These are phyloP conservation scores for Habrosyne pyritoides DNA, from an alignment of 2,888 invertebrate genomes.

Conservation along the genomic window DNA sequence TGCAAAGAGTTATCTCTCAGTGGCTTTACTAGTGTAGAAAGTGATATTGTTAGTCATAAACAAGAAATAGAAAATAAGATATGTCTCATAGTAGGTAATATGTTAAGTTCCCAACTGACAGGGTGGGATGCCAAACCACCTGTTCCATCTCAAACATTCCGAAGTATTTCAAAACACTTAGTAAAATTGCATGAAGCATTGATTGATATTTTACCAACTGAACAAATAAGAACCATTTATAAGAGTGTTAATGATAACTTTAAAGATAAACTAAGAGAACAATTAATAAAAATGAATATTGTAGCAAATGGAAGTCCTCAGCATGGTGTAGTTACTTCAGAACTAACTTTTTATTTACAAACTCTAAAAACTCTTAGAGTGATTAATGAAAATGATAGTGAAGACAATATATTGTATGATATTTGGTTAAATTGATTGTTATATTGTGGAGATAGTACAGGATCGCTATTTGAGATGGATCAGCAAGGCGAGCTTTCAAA, in stretches of 20 bases:
- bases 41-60: conserved; percentile 93
- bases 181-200: conserved; percentile 96
- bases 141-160: conserved; percentile 95
- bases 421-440: conserved; percentile 88
- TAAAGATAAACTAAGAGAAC: conserved; percentile 93
- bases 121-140: conserved; percentile 98
- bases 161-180: conserved; percentile 94
- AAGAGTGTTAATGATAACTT: conserved; percentile 92
- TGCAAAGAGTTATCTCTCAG: conserved; percentile 73
- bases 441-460: no score
- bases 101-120: conserved; percentile 90
- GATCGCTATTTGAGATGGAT: no score
- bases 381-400: conserved; percentile 88
- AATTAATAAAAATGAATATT: conserved; percentile 93
- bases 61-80: conserved; percentile 96
- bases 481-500: no score
- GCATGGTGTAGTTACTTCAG: conserved; percentile 96
- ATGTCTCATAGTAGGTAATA: conserved; percentile 93
- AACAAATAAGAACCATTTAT: conserved; percentile 90
- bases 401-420: conserved; percentile 91
- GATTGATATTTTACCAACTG: conserved; percentile 90
- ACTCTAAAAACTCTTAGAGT: conserved; percentile 92
- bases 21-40: conserved; percentile 88
- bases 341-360: conserved; percentile 95
- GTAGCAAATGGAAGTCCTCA: conserved; percentile 98